These are phyloP conservation scores for Okapia johnstoni DNA, from an alignment of 2,113 vertebrate genomes.

Conservation along the genomic window DNA sequence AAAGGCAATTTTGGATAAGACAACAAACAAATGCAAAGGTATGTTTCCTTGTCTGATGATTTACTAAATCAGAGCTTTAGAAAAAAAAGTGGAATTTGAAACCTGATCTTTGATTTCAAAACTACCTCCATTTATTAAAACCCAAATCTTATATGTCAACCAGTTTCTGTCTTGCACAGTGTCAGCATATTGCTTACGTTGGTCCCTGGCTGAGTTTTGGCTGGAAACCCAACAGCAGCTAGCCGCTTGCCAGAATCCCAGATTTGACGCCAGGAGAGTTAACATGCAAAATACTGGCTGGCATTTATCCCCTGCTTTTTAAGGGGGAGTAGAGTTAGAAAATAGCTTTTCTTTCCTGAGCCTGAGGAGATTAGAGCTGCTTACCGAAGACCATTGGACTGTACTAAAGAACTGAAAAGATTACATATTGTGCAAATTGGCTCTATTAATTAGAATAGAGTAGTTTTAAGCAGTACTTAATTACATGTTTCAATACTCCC, in stretches of 20 bases:
- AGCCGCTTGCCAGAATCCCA: constrained; percentile 64
- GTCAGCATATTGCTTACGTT: not conserved
- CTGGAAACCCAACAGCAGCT: constrained; percentile 41
- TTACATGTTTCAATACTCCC: constrained; percentile 79
- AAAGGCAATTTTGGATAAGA: constrained; percentile 99
- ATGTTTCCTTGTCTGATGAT: constrained; percentile 44
- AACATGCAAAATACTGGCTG: constrained; percentile 69
- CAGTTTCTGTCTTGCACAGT: constrained; percentile 41
- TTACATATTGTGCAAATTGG: constrained; percentile 80
- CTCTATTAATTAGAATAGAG: constrained; percentile 82
- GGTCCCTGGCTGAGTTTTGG: constrained; percentile 70
- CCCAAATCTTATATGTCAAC: not conserved
- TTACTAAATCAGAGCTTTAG: not conserved
- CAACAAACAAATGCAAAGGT: constrained; percentile 99
- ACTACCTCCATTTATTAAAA: constrained; percentile 18
- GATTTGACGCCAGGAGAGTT: constrained; percentile 65
- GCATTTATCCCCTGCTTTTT: constrained; percentile 73
- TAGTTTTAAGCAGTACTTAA: constrained; percentile 83
- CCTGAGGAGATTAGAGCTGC: constrained; percentile 72
- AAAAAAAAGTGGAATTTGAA: not conserved
- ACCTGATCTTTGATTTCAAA: constrained; percentile 27
- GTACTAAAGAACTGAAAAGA: constrained; percentile 81
- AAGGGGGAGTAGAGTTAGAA: constrained; percentile 74
- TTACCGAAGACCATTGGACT: constrained; percentile 74
- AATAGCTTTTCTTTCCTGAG: constrained; percentile 75